Evolutionary conservation across 2,113 vertebrate genomes (phyloP), one percentile per base, ranked within the genome.

Genomic region (Porphyrio hochstetteri): DNA sequence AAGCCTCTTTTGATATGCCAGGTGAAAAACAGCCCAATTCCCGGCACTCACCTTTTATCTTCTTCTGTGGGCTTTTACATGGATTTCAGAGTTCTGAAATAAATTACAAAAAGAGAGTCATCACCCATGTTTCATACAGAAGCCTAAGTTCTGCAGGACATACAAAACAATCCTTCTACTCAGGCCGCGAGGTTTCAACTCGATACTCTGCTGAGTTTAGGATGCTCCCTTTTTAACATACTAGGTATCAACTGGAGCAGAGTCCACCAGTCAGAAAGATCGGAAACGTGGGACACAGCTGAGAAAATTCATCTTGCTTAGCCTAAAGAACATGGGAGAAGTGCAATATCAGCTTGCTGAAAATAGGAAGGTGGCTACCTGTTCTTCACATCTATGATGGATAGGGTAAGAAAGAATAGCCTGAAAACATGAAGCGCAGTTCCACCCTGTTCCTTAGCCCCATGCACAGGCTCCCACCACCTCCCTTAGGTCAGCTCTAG

Each of bases 381-480:
- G 33, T 44, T 93, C 75, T 76, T 79, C 38, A 18, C 46, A 64
- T 21, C 55, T 23, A 2, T 25, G 38, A n/a, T 27, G 52, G n/a
- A n/a, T 4, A 31, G 15, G 4, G 31, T 0, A 2, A 93, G 78
- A 90, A 88, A 60, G 16, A 64, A 61, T 1, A 69, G 33, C 4
- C 46, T 67, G 68, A 67, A 83, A 86, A 77, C 4, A 55, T 3
- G 20, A 69, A 31, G 17, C 0, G 0, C 19, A 50, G 20, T 57
- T 83, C 46, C 71, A 40, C 2, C 27, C 14, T 81, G 42, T 63
- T 64, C 60, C n/a, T 63, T 44, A 68, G 52, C 42, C n/a, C 20
- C 23, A 16, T 0, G 0, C 23, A 48, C 1, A 69, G 29, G 61
- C 28, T 85, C 13, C 36, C 57, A 57, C 14, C 71, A 44, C 44